Evolutionary conservation across 2,113 vertebrate species (phyloP), one percentile per base, ranked within the genome.

Genomic region (Gallinago undulata): DNA sequence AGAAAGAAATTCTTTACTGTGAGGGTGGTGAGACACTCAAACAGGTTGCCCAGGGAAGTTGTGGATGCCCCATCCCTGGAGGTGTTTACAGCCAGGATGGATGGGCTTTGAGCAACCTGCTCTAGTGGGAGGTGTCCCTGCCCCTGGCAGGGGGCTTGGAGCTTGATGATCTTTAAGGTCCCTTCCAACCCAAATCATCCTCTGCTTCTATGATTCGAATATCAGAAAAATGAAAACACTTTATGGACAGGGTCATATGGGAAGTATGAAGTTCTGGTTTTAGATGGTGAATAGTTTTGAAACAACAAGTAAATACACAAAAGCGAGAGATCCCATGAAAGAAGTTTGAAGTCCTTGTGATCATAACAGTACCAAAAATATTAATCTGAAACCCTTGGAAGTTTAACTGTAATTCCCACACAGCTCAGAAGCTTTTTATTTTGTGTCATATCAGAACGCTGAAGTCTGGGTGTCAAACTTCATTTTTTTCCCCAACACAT

Each of bases 221-320:
- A 95, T 53, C 43, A 91, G 86, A 90, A 98, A 97, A 96, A 95
- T 23, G 60, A 93, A 97, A 97, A 89, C 95, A 97, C 56, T 85
- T 85, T 96, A 77, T 76, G 41, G 75, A 73, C 10, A 50, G 45
- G 27, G 62, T 59, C 75, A 94, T 51, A 93, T 70, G 92, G 88
- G 90, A 95, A 87, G 7, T 55, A 87, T 48, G 79, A 73, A 45
- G 25, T 56, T 72, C 60, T 89, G 78, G 72, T 94, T 92, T 96
- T 79, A 95, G 70, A 94, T 64, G n/a, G 70, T 91, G 79, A 92
- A 91, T 93, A 83, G 50, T 96, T 97, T 97, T 96, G 90, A 97
- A 97, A 96, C 84, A 97, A 97, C 96, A 89, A 69, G 84, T 94
- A 94, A 96, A 96, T 24, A 2, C 33, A 48, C 73, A 76, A 97